Evolutionary conservation across 2,888 invertebrate species (phyloP), one percentile per base, ranked within the genome.

Genomic region (Bombylius major): DNA sequence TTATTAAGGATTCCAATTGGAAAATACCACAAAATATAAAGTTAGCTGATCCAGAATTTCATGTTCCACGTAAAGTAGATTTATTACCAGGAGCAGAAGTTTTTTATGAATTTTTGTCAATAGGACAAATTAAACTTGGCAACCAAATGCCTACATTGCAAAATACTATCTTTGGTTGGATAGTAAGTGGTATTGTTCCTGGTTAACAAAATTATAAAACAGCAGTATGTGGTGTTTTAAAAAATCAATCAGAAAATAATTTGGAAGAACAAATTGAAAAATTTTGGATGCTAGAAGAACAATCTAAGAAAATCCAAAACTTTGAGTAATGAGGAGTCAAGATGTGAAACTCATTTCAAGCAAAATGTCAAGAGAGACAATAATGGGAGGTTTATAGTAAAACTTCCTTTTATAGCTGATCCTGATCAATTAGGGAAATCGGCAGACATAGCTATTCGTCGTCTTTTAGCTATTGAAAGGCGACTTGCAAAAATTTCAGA

Each of bases 301-400:
- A 23, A 23, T 23, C 23, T 23, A 23, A 23, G 23, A 23, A 23
- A 23, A 23, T 1, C 23, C 23, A 23, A 3, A 23, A 23, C 23
- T 23, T 23, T 23, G n/a, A 56, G 60, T 13, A 31, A 23, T 3
- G 56, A 58, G 11, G 60, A 62, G 51, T 45, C 53, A 42, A 44
- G 39, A 48, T 62, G 62, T 50, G 62, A 65, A 57, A 42, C 53
- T 4, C 58, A 60, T 50, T 62, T 65, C 54, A 12, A 48, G 12
- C 53, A 59, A 45, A 61, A 57, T 5, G 47, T 47, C 11, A 54
- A 31, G 5, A 51, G 57, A 45, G 34, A 56, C 34, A 13, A 1
- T 14, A 39, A 59, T 4, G 62, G 62, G 11, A 32, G 59, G 36
- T 63, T 62, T 46, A 34, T 61, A 14, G 60, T 62, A 9, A 56